phyloP scores from a whole-genome alignment of 2,888 invertebrate species.

The Auanema sp. region DNA sequence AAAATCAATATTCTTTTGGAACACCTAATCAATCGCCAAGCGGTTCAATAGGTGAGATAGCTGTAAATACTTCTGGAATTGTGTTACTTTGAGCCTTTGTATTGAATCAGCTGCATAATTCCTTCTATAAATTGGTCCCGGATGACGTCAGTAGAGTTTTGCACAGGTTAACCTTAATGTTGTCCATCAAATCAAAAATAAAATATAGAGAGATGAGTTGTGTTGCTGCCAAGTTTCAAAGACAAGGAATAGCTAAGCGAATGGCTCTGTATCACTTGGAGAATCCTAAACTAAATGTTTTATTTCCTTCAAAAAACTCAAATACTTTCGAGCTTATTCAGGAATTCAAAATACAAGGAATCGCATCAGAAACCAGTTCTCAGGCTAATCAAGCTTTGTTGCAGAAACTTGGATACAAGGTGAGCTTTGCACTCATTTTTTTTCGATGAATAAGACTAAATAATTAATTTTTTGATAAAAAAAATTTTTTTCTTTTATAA shows the following conservation, averaged over 20 bases:
- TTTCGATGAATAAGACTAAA: no score
- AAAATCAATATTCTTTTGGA: no score
- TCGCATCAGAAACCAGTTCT: conserved; percentile 16
- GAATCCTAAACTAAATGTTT: conserved; percentile 5
- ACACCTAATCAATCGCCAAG: no score
- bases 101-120: not conserved
- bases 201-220: conserved; percentile 7
- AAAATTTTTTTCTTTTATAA: no score
- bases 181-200: not conserved
- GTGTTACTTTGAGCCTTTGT: no score
- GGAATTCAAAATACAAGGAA: conserved; percentile 1
- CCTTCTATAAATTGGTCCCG: conserved; percentile 10
- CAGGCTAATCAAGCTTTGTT: conserved; percentile 14
- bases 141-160: conserved; percentile 9
- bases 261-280: no score
- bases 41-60: no score
- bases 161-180: conserved; percentile 3
- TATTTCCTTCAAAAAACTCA: not conserved
- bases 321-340: not conserved
- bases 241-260: conserved; percentile 4
- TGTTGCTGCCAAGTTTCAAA: conserved; percentile 10
- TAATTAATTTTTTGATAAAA: no score
- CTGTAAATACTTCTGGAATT: no score
- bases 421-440: not conserved
- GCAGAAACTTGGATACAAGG: conserved; percentile 14